Evolutionary conservation across 2,888 invertebrate genomes (phyloP), one percentile per base, ranked within the genome.

Genomic region (Magallana nippona): DNA sequence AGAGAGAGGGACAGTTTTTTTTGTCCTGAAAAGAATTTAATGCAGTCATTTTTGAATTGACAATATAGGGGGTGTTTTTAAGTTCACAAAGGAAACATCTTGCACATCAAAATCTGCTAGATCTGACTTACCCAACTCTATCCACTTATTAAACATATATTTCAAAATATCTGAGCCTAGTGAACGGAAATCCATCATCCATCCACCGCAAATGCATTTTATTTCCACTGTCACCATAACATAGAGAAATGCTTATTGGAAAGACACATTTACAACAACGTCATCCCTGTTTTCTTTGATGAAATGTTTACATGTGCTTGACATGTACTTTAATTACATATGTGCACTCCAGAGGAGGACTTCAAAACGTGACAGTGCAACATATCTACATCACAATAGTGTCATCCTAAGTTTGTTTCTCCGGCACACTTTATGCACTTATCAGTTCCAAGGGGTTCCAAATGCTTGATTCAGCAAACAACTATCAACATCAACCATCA

Each of bases 101-200:
- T 8, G 5, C 3, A 44, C 44, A 44, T 44, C 44, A 44, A 8
- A 44, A 44, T 44, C 44, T 44, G 44, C 44, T 32, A 32, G 32
- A 32, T 32, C 63, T 22, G 27, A 63, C 63, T 71, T 22, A 71
- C 71, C 71, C 27, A 71, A 27, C 10, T 71, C 71, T 27, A 71
- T 71, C 71, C 71, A 71, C 27, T 71, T 71, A 71, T 71, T 71
- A 27, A 27, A 71, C 32, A 71, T 32, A 71, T 71, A 71, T 32
- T 71, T 71, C 71, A 22, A 71, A 27, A 71, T 71, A 32, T 71
- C 71, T 32, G 71, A 27, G 22, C 71, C 71, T 11, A 71, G 71
- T 27, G 27, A 71, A 11, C 71, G 13, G 32, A 71, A 27, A 71
- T 71, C 71, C 71, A 71, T 71, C 32, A n/a, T 17, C 32, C 15